Evolutionary conservation across 2,888 invertebrate species (phyloP), one percentile per base, ranked within the genome.

Genomic region (Danaus chrysippus): DNA sequence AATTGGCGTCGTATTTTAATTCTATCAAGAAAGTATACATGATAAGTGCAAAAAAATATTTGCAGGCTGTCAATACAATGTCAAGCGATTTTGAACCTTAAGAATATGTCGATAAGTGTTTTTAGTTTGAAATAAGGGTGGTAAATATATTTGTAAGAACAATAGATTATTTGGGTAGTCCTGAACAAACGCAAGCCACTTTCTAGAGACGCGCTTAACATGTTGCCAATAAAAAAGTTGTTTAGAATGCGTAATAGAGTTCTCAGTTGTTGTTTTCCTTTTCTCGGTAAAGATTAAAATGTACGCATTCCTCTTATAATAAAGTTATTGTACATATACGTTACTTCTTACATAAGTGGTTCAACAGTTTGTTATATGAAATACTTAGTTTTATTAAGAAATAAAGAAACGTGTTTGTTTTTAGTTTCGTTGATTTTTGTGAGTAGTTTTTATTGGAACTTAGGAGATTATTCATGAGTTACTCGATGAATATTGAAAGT

Each of bases 181-280:
- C 73, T 71, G 70, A 70, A 67, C 66, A 73, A 73, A 71, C 71
- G 56, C 52, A 52, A 62, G 66, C 67, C 72, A 70, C 70, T 71
- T 70, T 67, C 69, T 58, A 56, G 61, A 68, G 66, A 62, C 68
- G 61, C 68, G 65, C 67, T 68, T 66, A 70, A 68, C 68, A 71
- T 68, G 70, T 73, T 70, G 63, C 70, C 69, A 68, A 70, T 71
- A 68, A 72, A 73, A 71, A 71, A 71, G 66, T 72, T 72, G 71
- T 72, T 71, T 70, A 70, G 64, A 70, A 70, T 67, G 67, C 70
- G 65, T 66, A 71, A 73, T 70, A 65, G 67, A 66, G 62, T 68
- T 66, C 60, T 56, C 17, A 13, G 49, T 15, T 49, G 10, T 17
- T 66, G 64, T 65, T 70, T 63, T 71, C 61, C 23, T 61, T 66